Evolutionary conservation across 2,113 vertebrate species (phyloP).

Genomic region (Oryzias melastigma): DNA sequence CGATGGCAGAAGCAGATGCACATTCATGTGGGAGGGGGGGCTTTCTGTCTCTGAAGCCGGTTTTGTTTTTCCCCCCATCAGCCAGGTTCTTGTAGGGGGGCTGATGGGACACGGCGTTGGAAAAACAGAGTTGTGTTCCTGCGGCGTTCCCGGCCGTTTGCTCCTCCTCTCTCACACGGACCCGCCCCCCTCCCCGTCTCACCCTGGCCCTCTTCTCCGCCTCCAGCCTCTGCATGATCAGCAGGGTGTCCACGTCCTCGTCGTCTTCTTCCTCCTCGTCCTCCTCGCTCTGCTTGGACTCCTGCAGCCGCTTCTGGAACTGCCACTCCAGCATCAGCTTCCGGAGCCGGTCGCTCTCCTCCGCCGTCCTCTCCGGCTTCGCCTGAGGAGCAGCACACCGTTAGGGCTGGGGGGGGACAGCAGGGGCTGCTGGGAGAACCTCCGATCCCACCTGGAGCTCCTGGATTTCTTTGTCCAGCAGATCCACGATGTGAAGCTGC

Average conservation of each 20-base stretch:
- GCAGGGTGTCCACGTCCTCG: conserved; percentile 92
- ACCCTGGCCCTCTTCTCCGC: conserved; percentile 97
- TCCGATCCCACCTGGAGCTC: conserved; percentile 79
- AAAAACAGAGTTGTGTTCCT: conserved; percentile 30
- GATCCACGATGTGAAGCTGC: conserved; percentile 95
- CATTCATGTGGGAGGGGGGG: conserved; percentile 53
- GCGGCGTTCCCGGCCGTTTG: too few species aligned
- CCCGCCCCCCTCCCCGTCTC: conserved; percentile 61
- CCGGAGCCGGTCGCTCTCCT: conserved; percentile 93
- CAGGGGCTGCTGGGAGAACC: too few species aligned
- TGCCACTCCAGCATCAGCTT: conserved; percentile 99
- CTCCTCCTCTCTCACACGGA: not conserved
- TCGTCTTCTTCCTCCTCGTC: conserved; percentile 97
- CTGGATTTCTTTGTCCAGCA: conserved; percentile 96
- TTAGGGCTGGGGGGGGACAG: not conserved
- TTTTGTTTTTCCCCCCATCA: conserved; percentile 23
- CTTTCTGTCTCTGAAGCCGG: conserved; percentile 12
- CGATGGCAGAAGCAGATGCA: conserved; percentile 79
- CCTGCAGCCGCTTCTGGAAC: conserved; percentile 96
- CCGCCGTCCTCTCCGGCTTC: conserved; percentile 87
- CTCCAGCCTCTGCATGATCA: conserved; percentile 97
- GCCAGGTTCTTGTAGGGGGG: conserved; percentile 30
- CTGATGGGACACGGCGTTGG: conserved; percentile 16
- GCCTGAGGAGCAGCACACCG: conserved; percentile 70
- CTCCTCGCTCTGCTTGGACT: conserved; percentile 94